phyloP scores from a whole-genome alignment of 2,888 invertebrate genomes.

The Acanthoscelides obtectus region DNA sequence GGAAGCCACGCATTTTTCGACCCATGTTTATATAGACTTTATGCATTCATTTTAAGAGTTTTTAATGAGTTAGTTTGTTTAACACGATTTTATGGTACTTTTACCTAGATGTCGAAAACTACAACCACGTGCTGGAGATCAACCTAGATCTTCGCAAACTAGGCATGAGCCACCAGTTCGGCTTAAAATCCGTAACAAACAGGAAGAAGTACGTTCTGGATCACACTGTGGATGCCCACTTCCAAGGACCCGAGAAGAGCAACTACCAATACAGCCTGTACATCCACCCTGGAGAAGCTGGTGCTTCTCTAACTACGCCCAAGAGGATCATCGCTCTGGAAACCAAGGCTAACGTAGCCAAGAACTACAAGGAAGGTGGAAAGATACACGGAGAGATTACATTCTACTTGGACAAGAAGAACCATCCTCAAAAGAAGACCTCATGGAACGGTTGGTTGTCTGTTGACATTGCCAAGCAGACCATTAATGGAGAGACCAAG shows the following conservation, averaged over 20 bases:
- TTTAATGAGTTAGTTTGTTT: no score
- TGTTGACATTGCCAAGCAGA: conserved; percentile 48
- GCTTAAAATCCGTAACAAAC: conserved; percentile 61
- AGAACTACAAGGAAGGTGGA: conserved; percentile 47
- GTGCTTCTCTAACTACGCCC: conserved; percentile 63
- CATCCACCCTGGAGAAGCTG: conserved; percentile 59
- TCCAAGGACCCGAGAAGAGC: conserved; percentile 62
- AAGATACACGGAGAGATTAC: conserved; percentile 59
- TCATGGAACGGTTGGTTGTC: conserved; percentile 54
- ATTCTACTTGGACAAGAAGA: conserved; percentile 67
- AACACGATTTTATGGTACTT: no score
- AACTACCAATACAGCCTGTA: conserved; percentile 69
- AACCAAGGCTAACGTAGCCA: conserved; percentile 35
- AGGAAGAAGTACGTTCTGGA: conserved; percentile 57
- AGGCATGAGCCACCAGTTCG: conserved; percentile 70
- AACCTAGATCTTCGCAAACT: conserved; percentile 69
- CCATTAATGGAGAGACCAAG: conserved; percentile 54
- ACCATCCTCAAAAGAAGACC: conserved; percentile 65
- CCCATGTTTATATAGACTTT: no score
- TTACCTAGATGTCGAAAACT: conserved; percentile 51
- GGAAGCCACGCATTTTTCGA: no score
- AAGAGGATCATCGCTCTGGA: conserved; percentile 64
- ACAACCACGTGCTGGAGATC: conserved; percentile 60
- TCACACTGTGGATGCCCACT: conserved; percentile 67
- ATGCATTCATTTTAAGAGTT: no score